A percentile compares a stretch with the other conserved stretches of the same genome.
phyloP scores from a whole-genome alignment of 1,140 invertebrate species.

The Drosophila repleta region DNA sequence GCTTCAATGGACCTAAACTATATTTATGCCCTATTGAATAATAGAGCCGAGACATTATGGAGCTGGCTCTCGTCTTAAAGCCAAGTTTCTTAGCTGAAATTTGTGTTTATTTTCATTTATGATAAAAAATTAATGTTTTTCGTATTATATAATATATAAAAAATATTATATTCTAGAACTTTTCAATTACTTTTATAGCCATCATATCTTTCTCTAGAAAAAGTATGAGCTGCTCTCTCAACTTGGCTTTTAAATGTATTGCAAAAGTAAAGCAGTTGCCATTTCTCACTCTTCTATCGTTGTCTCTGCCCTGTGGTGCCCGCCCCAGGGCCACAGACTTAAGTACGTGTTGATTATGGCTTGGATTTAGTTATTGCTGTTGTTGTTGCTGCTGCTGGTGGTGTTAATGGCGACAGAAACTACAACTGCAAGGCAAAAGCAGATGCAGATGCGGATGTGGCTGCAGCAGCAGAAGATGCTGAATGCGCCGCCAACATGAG shows the following conservation, averaged over 20 bases:
- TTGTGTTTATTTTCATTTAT: background rate
- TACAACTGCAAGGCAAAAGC: constrained; percentile 24
- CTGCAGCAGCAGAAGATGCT: background rate
- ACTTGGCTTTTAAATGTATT: constrained; percentile 20
- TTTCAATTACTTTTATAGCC: too few relatives aligned
- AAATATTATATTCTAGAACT: too few relatives aligned
- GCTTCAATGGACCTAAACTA: background rate
- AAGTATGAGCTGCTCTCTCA: background rate
- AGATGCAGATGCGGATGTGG: background rate
- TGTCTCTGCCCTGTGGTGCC: background rate
- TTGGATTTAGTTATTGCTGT: constrained; percentile 63
- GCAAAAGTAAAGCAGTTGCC: constrained; percentile 7
- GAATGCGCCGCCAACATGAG: constrained; percentile 28
- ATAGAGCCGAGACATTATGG: background rate
- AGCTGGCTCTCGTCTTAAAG: background rate
- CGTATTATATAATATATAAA: too few relatives aligned
- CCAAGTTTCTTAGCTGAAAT: background rate
- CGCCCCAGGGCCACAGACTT: constrained; percentile 24
- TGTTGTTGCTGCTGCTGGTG: constrained; percentile 33
- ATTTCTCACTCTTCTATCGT: constrained; percentile 33
- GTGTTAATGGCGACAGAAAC: constrained; percentile 59
- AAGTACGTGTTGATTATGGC: constrained; percentile 78
- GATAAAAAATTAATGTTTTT: too few relatives aligned
- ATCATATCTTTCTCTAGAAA: too few relatives aligned
- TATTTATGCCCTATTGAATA: constrained; percentile 26